phyloP scores from a whole-genome alignment of 2,113 vertebrate species.

The Struthio camelus region DNA sequence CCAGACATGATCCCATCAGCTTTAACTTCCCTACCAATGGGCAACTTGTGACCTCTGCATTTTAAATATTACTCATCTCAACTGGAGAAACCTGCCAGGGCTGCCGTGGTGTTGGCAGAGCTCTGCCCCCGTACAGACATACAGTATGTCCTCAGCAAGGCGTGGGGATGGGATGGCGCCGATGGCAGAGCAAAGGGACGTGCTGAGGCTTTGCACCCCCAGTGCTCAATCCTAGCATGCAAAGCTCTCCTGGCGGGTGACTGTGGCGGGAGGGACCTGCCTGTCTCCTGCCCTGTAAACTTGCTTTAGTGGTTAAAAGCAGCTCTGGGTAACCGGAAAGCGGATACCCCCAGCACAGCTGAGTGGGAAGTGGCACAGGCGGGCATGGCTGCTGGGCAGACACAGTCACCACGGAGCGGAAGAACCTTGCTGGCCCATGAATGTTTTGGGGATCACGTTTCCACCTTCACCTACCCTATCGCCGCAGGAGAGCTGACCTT shows the following conservation, averaged over 20 bases:
- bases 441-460: no score
- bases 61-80: background rate
- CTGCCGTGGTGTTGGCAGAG: background rate
- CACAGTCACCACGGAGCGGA: no score
- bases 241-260: background rate
- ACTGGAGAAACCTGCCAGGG: background rate
- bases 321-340: background rate
- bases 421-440: no score
- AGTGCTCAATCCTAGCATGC: background rate
- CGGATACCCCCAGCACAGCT: fast-evolving
- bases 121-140: background rate
- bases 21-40: background rate
- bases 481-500: background rate
- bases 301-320: background rate
- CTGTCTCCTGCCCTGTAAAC: background rate
- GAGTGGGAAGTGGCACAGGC: background rate
- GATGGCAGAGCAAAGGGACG: background rate
- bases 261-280: background rate
- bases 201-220: background rate
- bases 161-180: fast-evolving
- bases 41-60: background rate
- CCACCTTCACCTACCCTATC: no score
- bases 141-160: background rate
- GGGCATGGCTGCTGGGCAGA: background rate
- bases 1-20: background rate